phyloP scores from a whole-genome alignment of 2,888 invertebrate genomes.

The Rotaria socialis region DNA sequence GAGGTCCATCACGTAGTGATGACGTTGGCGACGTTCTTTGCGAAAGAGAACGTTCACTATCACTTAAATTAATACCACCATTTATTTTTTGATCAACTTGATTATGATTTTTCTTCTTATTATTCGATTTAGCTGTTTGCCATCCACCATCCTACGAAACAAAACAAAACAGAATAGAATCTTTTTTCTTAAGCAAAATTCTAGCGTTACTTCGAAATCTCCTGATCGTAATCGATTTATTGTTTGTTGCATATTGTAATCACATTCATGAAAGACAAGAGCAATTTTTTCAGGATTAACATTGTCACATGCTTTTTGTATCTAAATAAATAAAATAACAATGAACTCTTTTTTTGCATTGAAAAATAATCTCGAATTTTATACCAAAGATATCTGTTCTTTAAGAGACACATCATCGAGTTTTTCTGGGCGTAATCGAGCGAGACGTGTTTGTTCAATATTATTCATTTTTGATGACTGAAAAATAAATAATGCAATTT shows the following conservation, averaged over 20 bases:
- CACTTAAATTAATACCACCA: not conserved
- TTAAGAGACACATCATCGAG: not conserved
- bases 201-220: not conserved
- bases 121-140: not conserved
- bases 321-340: not conserved
- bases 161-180: not conserved
- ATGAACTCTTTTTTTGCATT: too few relatives aligned
- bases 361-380: not conserved
- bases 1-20: not conserved
- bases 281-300: not conserved
- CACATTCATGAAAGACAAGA: slow-evolving; percentile 2
- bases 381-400: not conserved
- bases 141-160: not conserved
- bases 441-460: not conserved
- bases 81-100: not conserved
- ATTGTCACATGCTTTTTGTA: not conserved
- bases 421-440: slow-evolving; percentile 14
- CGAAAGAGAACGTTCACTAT: not conserved
- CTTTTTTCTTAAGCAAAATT: not conserved
- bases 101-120: slow-evolving; percentile 1
- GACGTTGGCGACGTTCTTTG: not conserved
- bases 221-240: not conserved
- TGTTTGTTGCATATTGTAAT: not conserved
- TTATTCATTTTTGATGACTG: not conserved
- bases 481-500: not conserved